A percentile compares a stretch with the other conserved stretches of the same genome.
These are phyloP conservation scores for Thecocarcelia acutangulata DNA, from an alignment of 2,888 invertebrate species.

Conservation along the genomic window DNA sequence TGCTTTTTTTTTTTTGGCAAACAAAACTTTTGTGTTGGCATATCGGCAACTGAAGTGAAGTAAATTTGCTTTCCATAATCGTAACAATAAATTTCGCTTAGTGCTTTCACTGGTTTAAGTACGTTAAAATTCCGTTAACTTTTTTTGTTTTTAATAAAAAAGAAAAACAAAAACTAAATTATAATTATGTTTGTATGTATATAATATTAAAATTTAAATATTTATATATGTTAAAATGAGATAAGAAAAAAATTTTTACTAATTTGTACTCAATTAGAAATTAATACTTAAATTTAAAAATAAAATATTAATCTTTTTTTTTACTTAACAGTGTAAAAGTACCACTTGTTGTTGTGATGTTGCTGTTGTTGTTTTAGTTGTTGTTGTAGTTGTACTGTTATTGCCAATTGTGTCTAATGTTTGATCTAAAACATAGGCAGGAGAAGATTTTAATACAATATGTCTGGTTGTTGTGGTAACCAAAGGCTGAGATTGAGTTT, in stretches of 20 bases:
- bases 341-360: constrained; percentile 71
- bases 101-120: constrained; percentile 48
- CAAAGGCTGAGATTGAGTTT: constrained; percentile 62
- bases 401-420: constrained; percentile 31
- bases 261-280: constrained; percentile 67
- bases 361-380: constrained; percentile 69
- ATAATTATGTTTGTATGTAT: constrained; percentile 41
- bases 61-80: too few relatives aligned
- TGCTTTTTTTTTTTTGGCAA: too few relatives aligned
- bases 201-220: constrained; percentile 47
- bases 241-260: constrained; percentile 57
- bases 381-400: constrained; percentile 49
- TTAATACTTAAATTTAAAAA: constrained; percentile 57
- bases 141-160: constrained; percentile 44
- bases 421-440: constrained; percentile 42
- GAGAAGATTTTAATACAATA: constrained; percentile 49
- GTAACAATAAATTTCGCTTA: not conserved
- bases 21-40: too few relatives aligned
- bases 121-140: constrained; percentile 43
- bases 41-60: too few relatives aligned
- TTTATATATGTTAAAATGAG: constrained; percentile 49
- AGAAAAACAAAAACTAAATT: constrained; percentile 46
- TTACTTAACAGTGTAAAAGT: constrained; percentile 71
- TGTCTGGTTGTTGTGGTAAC: constrained; percentile 49
- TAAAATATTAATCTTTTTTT: constrained; percentile 27